Evolutionary conservation across 2,888 invertebrate genomes (phyloP).

Genomic region (Agriopis marginaria): DNA sequence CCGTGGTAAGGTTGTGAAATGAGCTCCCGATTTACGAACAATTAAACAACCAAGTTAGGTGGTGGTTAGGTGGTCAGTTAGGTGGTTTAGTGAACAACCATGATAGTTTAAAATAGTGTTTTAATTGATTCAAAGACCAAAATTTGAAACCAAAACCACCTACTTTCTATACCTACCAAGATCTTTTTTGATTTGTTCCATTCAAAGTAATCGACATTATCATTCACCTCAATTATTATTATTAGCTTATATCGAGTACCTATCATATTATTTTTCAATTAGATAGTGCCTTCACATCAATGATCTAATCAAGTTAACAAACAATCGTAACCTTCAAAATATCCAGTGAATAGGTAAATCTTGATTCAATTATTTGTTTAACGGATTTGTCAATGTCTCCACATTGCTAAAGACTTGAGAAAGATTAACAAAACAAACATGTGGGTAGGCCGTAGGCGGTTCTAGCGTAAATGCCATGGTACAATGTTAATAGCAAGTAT

Average conservation of each 20-base stretch:
- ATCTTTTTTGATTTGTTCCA: neutral
- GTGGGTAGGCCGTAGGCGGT: neutral
- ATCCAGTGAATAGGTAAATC: conserved; percentile 40
- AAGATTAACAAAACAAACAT: conserved; percentile 38
- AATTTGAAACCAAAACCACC: no score
- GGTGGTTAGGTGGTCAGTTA: no score
- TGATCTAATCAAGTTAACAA: conserved; percentile 28
- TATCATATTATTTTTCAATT: conserved; percentile 15
- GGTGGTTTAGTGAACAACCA: no score
- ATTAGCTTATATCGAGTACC: neutral
- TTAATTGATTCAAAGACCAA: no score
- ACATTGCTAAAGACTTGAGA: conserved; percentile 37
- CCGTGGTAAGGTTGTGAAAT: no score
- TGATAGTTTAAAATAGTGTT: no score
- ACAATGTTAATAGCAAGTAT: conserved; percentile 10
- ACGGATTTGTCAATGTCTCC: conserved; percentile 44
- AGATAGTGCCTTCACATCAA: conserved; percentile 19
- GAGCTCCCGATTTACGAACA: no score
- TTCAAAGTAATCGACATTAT: neutral
- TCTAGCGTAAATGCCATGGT: conserved; percentile 8
- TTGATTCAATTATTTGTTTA: conserved; percentile 40
- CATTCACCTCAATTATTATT: neutral
- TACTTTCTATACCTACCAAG: no score
- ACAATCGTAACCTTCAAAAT: conserved; percentile 40
- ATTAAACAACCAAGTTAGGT: no score